Evolutionary conservation across 2,888 invertebrate species (phyloP), one percentile per base, ranked within the genome.

Genomic region (Bembecia ichneumoniformis): DNA sequence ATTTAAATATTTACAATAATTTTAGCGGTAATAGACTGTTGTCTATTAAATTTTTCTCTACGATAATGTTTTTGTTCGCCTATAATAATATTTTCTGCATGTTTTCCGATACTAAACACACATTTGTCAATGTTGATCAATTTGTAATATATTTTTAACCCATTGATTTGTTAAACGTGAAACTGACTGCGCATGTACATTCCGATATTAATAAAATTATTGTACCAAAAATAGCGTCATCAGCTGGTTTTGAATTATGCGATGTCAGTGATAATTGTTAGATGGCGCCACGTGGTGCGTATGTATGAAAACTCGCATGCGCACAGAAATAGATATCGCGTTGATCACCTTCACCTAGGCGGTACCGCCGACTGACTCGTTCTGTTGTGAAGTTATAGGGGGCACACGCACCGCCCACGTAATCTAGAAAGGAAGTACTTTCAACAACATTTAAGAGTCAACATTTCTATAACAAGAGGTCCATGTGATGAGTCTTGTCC

Each of bases 301-400:
- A 56, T 58, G 63, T 55, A 60, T 65, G 60, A 71, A 68, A 67
- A 15, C 59, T 70, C 77, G 81, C 76, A 75, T 76, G 81, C 76
- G 82, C 75, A 77, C 84, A 63, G 68, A 84, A 87, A 87, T 87
- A 87, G 82, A 28, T 71, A 64, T 56, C 60, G 64, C 67, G 63
- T 61, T 66, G 72, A 82, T 86, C 81, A 86, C 86, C 86, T 87
- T 86, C 87, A 86, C 86, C 86, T 86, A 83, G 82, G 77, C 71
- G 64, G 66, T 69, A 67, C 62, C 57, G 63, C 58, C 65, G 59
- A 62, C 67, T 65, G 67, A 62, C 58, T 55, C 57, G 53, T 48
- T 49, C 58, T 64, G 58, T 66, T 71, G 58, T 74, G 73, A 66
- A 16, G 16, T 44, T 17, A 40, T 40, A 40, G 40, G 14, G 40